Evolutionary conservation across 2,888 invertebrate species (phyloP), one percentile per base, ranked within the genome.

Genomic region (Omphaloscelis lunosa): DNA sequence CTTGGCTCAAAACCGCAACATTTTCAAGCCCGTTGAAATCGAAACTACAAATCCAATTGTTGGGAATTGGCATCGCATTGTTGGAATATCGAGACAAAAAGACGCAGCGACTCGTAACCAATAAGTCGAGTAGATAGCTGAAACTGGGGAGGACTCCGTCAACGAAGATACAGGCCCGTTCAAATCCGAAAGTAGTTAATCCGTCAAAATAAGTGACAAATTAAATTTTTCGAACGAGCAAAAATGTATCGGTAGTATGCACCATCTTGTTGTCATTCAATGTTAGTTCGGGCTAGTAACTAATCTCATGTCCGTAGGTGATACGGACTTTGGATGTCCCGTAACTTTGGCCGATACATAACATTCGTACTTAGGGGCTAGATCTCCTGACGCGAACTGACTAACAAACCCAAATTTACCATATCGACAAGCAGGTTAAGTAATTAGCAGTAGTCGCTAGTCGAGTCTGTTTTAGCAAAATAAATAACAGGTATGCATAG

Each of bases 401-500:
- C 27, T 45, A 34, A 48, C n/a, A n/a, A n/a, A n/a, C n/a, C 41
- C 65, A 68, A 59, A 59, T 75, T 75, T 29, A 29, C 29, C n/a
- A 67, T 53, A 51, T 27, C 56, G 34, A 48, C 41, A n/a, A 69
- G 69, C 69, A 51, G 48, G 39, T 65, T 59, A 12, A 56, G 5
- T 39, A 68, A 63, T 65, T 69, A 70, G 23, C 23, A 41, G 45
- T 51, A 62, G 23, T 72, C 17, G 34, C 61, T 41, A 65, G 20
- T 41, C 29, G 17, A 39, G 29, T 65, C n/a, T 15, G 20, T 71
- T 63, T 63, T 70, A 56, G 71, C 29, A 56, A 82, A 82, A 51
- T 62, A 66, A 69, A 69, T 75, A 70, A 66, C 72, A 27, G 53
- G 63, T 85, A 76, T 67, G 51, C 66, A 63, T 70, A 27, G 6